Conservation (phyloP, 1,140 invertebrate genomes). For the Bombus fervidus region DNA sequence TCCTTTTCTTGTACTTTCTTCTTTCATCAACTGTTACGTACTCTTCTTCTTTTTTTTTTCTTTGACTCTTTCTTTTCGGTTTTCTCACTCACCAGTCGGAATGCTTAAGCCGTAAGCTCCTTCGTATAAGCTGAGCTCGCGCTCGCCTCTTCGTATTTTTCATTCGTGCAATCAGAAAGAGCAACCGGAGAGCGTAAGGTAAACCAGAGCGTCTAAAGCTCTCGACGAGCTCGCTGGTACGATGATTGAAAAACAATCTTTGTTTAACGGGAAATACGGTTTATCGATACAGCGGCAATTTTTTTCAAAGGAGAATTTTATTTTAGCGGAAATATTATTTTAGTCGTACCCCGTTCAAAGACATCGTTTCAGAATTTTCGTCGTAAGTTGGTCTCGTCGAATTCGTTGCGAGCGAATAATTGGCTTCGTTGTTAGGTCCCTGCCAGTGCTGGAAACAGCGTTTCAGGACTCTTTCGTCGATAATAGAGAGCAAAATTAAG, state of each 20-base stretch:
- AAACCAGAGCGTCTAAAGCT: background rate
- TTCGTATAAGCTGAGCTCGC: background rate
- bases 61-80: background rate
- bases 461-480: background rate
- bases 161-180: slow-evolving; percentile 9
- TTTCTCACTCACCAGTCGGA: background rate
- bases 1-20: background rate
- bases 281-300: background rate
- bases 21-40: background rate
- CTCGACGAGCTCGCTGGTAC: background rate
- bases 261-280: background rate
- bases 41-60: background rate
- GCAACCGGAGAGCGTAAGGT: background rate
- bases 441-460: background rate
- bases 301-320: background rate
- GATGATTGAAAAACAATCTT: background rate
- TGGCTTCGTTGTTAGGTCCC: background rate
- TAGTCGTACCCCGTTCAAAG: background rate
- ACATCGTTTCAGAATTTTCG: background rate
- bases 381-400: too few species aligned
- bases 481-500: background rate
- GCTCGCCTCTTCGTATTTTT: background rate
- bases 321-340: background rate
- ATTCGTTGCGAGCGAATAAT: too few species aligned
- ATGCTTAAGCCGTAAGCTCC: background rate